Evolutionary conservation across 2,888 invertebrate genomes (phyloP).

Genomic region (Sphecodes monilicornis): DNA sequence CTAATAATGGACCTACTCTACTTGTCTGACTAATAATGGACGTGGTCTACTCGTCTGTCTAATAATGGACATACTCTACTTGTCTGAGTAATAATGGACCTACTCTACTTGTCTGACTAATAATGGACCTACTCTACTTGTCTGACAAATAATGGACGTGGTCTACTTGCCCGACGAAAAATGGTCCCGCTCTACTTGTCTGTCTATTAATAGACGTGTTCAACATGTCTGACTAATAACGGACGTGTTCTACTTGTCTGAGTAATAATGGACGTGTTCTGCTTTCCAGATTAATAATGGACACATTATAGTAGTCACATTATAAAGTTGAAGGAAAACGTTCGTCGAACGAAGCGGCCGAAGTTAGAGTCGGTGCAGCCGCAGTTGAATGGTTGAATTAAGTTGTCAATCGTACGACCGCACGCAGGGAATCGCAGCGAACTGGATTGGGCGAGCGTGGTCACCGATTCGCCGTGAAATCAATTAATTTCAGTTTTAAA

Average conservation of each 20-base stretch:
- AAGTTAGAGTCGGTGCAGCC: background rate
- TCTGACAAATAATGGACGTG: background rate
- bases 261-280: too few species aligned
- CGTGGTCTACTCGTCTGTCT: background rate
- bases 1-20: too few species aligned
- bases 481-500: slow-evolving; percentile 29
- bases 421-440: background rate
- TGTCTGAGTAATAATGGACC: too few species aligned
- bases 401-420: background rate
- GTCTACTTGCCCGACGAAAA: background rate
- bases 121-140: background rate
- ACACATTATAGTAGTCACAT: too few species aligned
- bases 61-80: too few species aligned
- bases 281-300: too few species aligned
- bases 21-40: background rate
- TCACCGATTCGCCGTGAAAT: background rate
- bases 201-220: background rate
- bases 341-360: background rate
- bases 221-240: background rate
- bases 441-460: background rate
- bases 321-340: background rate
- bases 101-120: background rate
- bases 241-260: background rate
- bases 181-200: background rate
- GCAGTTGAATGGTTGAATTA: slow-evolving; percentile 12